Base-by-base conservation (phyloP, 2,797 vertebrate species). In the Neosalanx taihuensis region DNA sequence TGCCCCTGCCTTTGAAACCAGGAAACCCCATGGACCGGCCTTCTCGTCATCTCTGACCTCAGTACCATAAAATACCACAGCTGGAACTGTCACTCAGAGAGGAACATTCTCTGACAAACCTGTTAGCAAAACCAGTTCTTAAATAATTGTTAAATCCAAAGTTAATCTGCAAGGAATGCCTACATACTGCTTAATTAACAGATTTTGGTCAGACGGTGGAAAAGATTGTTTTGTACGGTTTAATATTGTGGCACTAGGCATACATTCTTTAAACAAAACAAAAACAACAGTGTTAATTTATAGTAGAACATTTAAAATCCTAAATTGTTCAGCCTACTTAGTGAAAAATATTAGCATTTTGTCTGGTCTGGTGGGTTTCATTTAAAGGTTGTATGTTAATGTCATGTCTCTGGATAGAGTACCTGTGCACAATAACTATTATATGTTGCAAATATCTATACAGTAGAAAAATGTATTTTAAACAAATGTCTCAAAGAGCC, bases 61-160 rank as follows among this genome's bases (percentile, higher is more conserved):
- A 81, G 74, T 31, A n/a, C 33, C 6, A 79, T 76, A 73, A 76
- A 77, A 73, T 76, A 78, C 61, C 68, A 76, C 46, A 77, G 68
- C 73, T 76, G 67, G 75, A 84, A 81, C 64, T 68, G 75, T 64
- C 66, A 74, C 60, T 75, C 71, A 76, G 15, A 73, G 37, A 46
- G 35, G 69, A 83, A 77, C 72, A 58, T 15, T 82, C 74, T 72
- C 71, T 72, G 83, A 81, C 78, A 77, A 92, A 91, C 91, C 86
- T 73, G 91, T 91, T 90, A 18, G 46, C 49, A 70, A 35, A 82
- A 84, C 78, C 31, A 72, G 80, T 72, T 78, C 62, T 29, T 76
- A 72, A 18, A 7, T 69, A 12, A 69, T 33, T 63, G 31, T 35
- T n/a, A 58, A 37, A n/a, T 18, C 37, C 56, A 12, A 37, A 35